These are phyloP conservation scores for Bradypus variegatus DNA, from an alignment of 2,797 vertebrate species.

Conservation along the genomic window DNA sequence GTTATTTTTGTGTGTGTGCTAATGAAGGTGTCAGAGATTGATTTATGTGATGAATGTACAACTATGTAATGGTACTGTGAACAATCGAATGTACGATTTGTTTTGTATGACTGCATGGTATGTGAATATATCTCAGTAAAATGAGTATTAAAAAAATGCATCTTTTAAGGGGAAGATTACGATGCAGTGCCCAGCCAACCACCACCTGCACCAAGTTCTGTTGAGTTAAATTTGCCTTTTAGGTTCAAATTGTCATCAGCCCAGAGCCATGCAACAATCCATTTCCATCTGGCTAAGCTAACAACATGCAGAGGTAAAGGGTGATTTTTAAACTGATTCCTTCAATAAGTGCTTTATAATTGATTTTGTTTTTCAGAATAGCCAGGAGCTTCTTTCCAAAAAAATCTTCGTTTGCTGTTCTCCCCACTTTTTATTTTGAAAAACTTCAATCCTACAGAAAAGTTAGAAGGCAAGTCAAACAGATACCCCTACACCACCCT, in stretches of 20 bases:
- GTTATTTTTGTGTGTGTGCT: too few relatives aligned
- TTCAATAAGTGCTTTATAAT: neutral
- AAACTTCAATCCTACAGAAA: conserved; percentile 8
- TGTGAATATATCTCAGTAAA: too few relatives aligned
- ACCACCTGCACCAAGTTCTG: neutral
- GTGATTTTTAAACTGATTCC: neutral
- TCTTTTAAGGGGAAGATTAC: neutral
- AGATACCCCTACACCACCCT: neutral
- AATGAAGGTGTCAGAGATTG: too few relatives aligned
- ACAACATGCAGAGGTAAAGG: neutral
- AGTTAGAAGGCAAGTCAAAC: neutral
- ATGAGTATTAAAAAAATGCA: too few relatives aligned
- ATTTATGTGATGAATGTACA: too few relatives aligned
- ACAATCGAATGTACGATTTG: too few relatives aligned
- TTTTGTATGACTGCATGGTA: too few relatives aligned
- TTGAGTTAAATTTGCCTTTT: neutral
- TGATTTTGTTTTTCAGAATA: neutral
- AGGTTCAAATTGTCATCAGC: neutral
- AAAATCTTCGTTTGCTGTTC: neutral
- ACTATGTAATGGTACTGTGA: too few relatives aligned
- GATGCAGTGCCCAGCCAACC: neutral
- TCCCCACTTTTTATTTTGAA: conserved; percentile 16
- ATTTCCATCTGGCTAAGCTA: neutral
- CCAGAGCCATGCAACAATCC: neutral
- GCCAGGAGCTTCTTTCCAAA: neutral